These are phyloP conservation scores for Oreochromis niloticus DNA, from an alignment of 2,113 vertebrate species.

Conservation along the genomic window DNA sequence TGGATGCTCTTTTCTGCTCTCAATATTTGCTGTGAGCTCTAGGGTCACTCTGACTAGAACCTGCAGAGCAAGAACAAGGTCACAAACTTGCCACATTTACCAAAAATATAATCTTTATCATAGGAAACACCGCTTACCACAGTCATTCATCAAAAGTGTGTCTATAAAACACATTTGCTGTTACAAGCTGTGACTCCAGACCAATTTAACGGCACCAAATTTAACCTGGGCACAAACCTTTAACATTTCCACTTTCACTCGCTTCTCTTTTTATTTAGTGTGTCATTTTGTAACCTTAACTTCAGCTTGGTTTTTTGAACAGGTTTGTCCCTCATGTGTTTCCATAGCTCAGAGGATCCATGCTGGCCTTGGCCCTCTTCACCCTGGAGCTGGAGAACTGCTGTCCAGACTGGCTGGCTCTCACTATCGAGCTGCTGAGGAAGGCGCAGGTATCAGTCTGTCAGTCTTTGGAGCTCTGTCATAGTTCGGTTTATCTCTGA, in stretches of 20 bases:
- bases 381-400: slow-evolving; percentile 95
- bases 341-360: slow-evolving; percentile 87
- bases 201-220: background rate
- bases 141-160: background rate
- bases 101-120: background rate
- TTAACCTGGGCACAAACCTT: background rate
- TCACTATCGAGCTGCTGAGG: slow-evolving; percentile 90
- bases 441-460: slow-evolving; percentile 81
- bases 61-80: background rate
- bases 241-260: background rate
- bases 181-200: background rate
- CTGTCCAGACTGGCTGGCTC: slow-evolving; percentile 91
- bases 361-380: slow-evolving; percentile 89
- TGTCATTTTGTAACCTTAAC: background rate
- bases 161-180: background rate
- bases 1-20: background rate
- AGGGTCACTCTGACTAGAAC: background rate
- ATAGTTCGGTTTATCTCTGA: background rate
- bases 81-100: background rate
- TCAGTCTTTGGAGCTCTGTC: background rate
- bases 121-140: background rate
- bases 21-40: background rate
- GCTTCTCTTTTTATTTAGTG: background rate
- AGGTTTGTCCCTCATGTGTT: background rate
- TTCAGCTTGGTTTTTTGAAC: background rate